A percentile compares a stretch with the other conserved stretches of the same genome.
These are phyloP conservation scores for Onchidella celtica DNA, from an alignment of 2,888 invertebrate species.

Conservation along the genomic window DNA sequence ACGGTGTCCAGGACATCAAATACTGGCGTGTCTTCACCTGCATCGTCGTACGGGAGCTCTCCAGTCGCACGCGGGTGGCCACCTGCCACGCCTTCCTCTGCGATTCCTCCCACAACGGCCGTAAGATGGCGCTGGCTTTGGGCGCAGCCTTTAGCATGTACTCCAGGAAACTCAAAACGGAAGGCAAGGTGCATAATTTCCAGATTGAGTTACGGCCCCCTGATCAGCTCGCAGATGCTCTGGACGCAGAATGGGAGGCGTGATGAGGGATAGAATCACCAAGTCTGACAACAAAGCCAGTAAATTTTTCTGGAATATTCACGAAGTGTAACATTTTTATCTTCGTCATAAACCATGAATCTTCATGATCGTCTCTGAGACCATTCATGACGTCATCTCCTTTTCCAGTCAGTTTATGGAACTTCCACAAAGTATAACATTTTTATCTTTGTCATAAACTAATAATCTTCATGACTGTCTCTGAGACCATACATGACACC, in stretches of 20 bases:
- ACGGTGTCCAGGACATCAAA: conserved; percentile 79
- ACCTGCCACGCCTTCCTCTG: conserved; percentile 78
- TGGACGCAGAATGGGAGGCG: conserved; percentile 61
- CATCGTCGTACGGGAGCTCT: conserved; percentile 77
- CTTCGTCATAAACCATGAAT: too few species aligned
- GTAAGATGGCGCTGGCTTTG: conserved; percentile 73
- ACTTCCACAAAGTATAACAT: too few species aligned
- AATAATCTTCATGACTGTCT: too few species aligned
- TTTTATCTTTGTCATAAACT: too few species aligned
- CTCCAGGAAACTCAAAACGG: conserved; percentile 63
- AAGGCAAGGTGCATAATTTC: conserved; percentile 69
- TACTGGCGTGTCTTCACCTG: conserved; percentile 77
- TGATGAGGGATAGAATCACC: conserved; percentile 32
- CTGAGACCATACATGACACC: too few species aligned
- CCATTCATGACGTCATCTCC: too few species aligned
- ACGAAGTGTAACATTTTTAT: too few species aligned
- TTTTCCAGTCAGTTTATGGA: too few species aligned
- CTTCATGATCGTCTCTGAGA: too few species aligned
- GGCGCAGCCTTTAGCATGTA: conserved; percentile 70
- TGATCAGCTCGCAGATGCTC: conserved; percentile 67
- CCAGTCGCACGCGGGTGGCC: conserved; percentile 65
- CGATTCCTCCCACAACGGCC: conserved; percentile 70
- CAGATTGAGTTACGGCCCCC: conserved; percentile 73
- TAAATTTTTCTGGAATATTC: not conserved
- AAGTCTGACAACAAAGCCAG: not conserved